Evolutionary conservation across 2,888 invertebrate genomes (phyloP).

Genomic region (Eristalis pertinax): DNA sequence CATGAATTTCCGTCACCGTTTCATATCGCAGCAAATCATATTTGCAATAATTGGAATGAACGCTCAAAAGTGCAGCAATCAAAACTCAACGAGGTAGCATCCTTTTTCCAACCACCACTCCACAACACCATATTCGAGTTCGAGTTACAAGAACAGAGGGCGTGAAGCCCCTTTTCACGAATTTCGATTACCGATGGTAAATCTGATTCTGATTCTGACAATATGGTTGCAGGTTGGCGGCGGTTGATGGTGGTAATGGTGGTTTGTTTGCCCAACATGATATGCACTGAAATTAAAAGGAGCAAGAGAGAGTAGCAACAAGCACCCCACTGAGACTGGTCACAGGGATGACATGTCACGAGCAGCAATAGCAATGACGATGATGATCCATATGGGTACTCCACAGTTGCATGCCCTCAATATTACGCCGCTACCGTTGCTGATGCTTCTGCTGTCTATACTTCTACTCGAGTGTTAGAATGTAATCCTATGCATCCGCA

Average conservation of each 20-base stretch:
- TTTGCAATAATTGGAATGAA: constrained; percentile 72
- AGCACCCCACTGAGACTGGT: constrained; percentile 65
- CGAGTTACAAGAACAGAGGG: constrained; percentile 55
- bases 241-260: constrained; percentile 65
- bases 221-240: constrained; percentile 68
- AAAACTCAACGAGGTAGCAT: constrained; percentile 70
- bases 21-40: constrained; percentile 70
- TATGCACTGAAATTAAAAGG: constrained; percentile 47
- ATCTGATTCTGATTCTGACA: constrained; percentile 65
- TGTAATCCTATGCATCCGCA: constrained; percentile 68
- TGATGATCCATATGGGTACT: constrained; percentile 69
- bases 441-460: neutral
- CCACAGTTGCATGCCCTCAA: constrained; percentile 70
- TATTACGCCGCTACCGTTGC: constrained; percentile 53
- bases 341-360: constrained; percentile 66
- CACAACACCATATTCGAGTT: neutral
- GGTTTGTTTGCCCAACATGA: constrained; percentile 69
- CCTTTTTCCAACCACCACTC: constrained; percentile 30
- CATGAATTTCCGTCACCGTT: constrained; percentile 60
- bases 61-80: constrained; percentile 71
- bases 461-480: constrained; percentile 45
- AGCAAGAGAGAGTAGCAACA: neutral
- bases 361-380: constrained; percentile 64
- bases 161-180: constrained; percentile 63
- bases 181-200: constrained; percentile 70